These are phyloP conservation scores for Apogon hyalosoma DNA, from an alignment of 2,797 vertebrate species.

Conservation along the genomic window DNA sequence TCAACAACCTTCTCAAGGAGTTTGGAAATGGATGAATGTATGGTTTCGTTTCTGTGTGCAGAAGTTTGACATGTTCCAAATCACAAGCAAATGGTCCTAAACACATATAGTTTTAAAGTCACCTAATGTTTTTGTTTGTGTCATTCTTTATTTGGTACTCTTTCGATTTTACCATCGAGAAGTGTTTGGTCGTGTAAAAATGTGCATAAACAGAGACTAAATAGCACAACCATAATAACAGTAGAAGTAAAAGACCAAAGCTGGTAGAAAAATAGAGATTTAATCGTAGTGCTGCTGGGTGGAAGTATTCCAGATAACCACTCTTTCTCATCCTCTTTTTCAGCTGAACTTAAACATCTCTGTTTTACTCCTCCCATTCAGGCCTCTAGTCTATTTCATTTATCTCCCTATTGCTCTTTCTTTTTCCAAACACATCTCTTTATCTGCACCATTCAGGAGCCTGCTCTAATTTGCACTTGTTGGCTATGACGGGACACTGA, in stretches of 20 bases:
- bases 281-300: slow-evolving; percentile 21
- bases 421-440: slow-evolving; percentile 8
- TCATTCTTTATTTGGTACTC: no score
- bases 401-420: slow-evolving; percentile 14
- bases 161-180: no score
- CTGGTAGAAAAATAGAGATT: slow-evolving; percentile 10
- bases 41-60: no score
- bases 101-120: no score
- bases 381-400: slow-evolving; percentile 2
- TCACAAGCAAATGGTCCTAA: no score
- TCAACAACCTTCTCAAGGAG: no score
- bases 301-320: slow-evolving; percentile 28
- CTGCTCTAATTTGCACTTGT: slow-evolving; percentile 40
- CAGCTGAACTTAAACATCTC: neutral
- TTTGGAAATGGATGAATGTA: no score
- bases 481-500: slow-evolving; percentile 34
- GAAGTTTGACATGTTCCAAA: no score
- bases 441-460: slow-evolving; percentile 14
- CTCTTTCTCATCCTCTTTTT: neutral
- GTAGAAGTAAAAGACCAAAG: neutral
- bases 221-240: no score
- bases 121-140: no score
- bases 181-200: no score
- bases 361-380: neutral
- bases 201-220: neutral